Evolutionary conservation across 2,113 vertebrate genomes (phyloP), one percentile per base, ranked within the genome.

Genomic region (Eptesicus fuscus): DNA sequence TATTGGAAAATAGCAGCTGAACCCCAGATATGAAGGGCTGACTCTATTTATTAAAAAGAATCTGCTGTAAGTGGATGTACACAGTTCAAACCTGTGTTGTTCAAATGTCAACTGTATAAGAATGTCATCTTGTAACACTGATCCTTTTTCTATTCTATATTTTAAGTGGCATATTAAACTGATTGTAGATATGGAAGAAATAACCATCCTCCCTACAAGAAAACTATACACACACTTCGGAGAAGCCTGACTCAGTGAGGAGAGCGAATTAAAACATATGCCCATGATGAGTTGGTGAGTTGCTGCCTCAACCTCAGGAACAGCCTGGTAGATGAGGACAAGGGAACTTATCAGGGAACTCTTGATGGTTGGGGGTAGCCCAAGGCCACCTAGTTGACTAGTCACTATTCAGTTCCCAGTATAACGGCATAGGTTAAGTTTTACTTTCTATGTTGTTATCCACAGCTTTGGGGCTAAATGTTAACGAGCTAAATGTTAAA

Each of bases 141-240:
- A 22, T 11, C 12, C 28, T 49, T 61, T 70, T 63, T 20, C 42
- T 83, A 32, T 4, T 86, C 12, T 87, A 0, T 35, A 35, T 86
- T 83, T 76, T 53, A 70, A 51, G 3, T 88, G 51, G 20, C 23
- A 44, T 73, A 82, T n/a, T 42, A 18, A 35, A 40, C 42, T 77
- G 78, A 35, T n/a, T 53, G 59, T 61, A 25, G 30, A 23, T 76
- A 9, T 77, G 23, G 28, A 35, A 51, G 28, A 86, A 82, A 80
- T 32, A 79, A 25, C 25, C 23, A 37, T 25, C 20, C 2, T 30
- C 1, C 8, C 2, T 0, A 0, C 13, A 37, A 56, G 51, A 59
- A 42, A 49, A 63, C 18, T 9, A 28, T 3, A 28, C 32, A 9
- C 3, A 47, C 35, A 37, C 7, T 42, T 90, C 47, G 73, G 47